Evolutionary conservation across 35 echinoderm and acorn worm species (phyloP).

Genomic region (Ophioderma brevispina): DNA sequence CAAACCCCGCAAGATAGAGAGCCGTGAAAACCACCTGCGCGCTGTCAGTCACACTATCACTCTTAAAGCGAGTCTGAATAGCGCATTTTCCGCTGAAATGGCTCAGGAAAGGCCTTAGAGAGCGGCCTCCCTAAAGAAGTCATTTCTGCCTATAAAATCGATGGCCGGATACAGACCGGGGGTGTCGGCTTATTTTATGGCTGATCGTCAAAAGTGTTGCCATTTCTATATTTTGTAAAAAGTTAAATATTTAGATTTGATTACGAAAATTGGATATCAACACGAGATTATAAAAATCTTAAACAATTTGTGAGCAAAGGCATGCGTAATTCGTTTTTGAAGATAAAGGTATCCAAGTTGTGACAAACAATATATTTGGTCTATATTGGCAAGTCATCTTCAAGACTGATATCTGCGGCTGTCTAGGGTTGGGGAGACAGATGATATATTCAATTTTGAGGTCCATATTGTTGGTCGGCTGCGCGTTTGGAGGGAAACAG

Average conservation of each 20-base stretch:
- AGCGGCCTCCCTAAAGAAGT: conserved; percentile 8
- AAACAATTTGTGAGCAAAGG: background rate
- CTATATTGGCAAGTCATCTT: background rate
- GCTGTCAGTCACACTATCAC: conserved; percentile 3
- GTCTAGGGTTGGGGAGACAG: background rate
- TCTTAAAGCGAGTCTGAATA: conserved; percentile 3
- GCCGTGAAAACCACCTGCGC: background rate
- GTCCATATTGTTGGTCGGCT: background rate
- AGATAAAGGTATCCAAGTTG: background rate
- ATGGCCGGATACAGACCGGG: conserved; percentile 10
- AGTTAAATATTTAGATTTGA: conserved; percentile 7
- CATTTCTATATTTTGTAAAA: background rate
- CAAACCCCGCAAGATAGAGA: conserved; percentile 4
- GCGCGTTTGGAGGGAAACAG: background rate
- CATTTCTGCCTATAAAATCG: conserved; percentile 6
- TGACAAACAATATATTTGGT: background rate
- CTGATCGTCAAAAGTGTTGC: conserved; percentile 13
- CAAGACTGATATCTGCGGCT: background rate
- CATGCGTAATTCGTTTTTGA: background rate
- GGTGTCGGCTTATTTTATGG: conserved; percentile 3
- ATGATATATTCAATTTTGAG: background rate
- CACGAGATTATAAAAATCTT: background rate
- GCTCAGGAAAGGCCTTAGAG: conserved; percentile 12
- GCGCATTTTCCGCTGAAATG: conserved; percentile 12
- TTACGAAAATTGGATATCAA: background rate